Evolutionary conservation across 2,797 vertebrate species (phyloP), one percentile per base, ranked within the genome.

Genomic region (Hydrophis major): DNA sequence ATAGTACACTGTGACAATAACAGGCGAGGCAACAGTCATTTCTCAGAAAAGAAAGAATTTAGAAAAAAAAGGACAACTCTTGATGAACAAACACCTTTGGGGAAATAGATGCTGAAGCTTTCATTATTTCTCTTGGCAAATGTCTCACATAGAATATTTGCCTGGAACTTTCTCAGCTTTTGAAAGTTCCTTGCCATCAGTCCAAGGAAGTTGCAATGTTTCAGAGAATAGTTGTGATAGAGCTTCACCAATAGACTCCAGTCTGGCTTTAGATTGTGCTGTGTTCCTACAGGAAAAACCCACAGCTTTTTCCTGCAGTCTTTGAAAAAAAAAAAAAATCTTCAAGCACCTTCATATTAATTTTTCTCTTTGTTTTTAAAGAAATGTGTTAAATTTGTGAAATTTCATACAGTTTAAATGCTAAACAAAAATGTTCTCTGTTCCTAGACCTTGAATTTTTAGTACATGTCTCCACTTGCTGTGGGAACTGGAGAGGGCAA

Each of bases 81-180:
- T 93, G 95, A 96, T 96, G 96, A 95, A 95, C 89, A 90, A 96
- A 94, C 90, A 95, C 95, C 96, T 97, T 90, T 95, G 90, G 97
- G 97, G 96, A 97, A 95, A 95, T 94, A 93, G 93, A 93, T 92
- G 27, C 96, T 96, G 96, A 95, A 96, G 94, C 96, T 98, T 98
- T 98, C 96, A 97, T 96, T 97, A 97, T 93, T 94, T 90, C 94
- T 91, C 94, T 94, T 0, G 83, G 61, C 55, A 90, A 96, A 89
- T 94, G 27, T 37, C 32, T 47, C 61, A 56, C 50, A 74, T 25
- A 57, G 66, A 59, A 59, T 60, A 94, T 92, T 93, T 91, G 92
- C 93, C 92, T 95, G 92, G 97, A 98, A 97, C 97, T 97, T 97
- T 95, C 50, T 93, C 95, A 91, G 95, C 94, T 95, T 97, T 97